These are phyloP conservation scores for Argyresthia goedartella DNA, from an alignment of 2,888 invertebrate genomes.

Conservation along the genomic window DNA sequence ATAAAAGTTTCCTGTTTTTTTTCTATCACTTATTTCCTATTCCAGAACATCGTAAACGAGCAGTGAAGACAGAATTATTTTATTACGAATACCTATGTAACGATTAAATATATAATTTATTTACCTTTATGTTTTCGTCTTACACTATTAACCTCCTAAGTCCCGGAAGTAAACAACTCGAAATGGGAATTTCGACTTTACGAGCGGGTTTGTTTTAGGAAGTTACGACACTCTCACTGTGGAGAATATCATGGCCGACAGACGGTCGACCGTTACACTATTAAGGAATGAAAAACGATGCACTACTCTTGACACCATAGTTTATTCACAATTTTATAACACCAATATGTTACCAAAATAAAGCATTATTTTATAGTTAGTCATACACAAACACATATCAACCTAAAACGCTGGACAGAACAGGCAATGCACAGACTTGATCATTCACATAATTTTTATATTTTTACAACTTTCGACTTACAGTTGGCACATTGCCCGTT, in stretches of 20 bases:
- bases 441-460: constrained; percentile 11
- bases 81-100: background rate
- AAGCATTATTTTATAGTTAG: constrained; percentile 53
- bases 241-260: too few relatives aligned
- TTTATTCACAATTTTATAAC: constrained; percentile 68
- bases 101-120: too few relatives aligned
- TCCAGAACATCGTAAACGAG: constrained; percentile 50
- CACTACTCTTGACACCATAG: constrained; percentile 61
- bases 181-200: too few relatives aligned
- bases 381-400: constrained; percentile 62
- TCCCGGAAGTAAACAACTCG: too few relatives aligned
- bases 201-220: too few relatives aligned
- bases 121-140: too few relatives aligned
- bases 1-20: too few relatives aligned
- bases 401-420: constrained; percentile 44
- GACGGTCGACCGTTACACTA: too few relatives aligned
- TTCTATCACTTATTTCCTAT: constrained; percentile 7
- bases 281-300: constrained; percentile 13
- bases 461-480: constrained; percentile 21
- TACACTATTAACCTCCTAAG: too few relatives aligned
- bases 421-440: constrained; percentile 25
- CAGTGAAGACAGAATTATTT: background rate
- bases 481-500: constrained; percentile 29
- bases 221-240: too few relatives aligned
- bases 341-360: constrained; percentile 69